Evolutionary conservation across 2,113 vertebrate genomes (phyloP), one percentile per base, ranked within the genome.

Genomic region (Gasterosteus aculeatus): DNA sequence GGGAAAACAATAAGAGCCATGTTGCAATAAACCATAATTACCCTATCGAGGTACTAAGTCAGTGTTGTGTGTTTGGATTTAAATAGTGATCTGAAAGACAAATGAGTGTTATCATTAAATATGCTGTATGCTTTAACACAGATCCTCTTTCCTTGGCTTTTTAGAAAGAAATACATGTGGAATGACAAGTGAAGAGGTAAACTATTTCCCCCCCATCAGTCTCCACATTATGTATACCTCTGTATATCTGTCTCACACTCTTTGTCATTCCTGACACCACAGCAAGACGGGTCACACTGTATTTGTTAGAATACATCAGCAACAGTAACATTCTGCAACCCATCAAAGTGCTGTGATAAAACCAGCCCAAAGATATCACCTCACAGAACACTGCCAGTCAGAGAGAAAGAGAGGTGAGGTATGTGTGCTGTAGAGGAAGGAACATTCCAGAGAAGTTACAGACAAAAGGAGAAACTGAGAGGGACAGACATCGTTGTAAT

Each of bases 401-500:
- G 73, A 85, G 56, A 72, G 47, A 57, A 18, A 62, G 56, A 59
- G 68, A 75, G 69, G 38, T 67, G 26, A 54, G n/a, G 42, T 79
- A 62, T 46, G 72, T 76, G 70, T 44, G 64, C 44, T 41, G 63
- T 35, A 68, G 68, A 47, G 78, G 72, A 62, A 75, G 73, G 77
- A 85, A 68, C 78, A 75, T 82, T 92, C 88, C 83, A 72, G 76
- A 77, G 82, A 78, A 84, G 79, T 73, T 62, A 88, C 57, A 88
- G 81, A 73, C 84, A 85, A 80, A 87, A 82, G 81, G 78, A 75
- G 82, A 86, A 71, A 77, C 53, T 61, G 76, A 80, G 78, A 59
- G 73, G 75, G 85, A 87, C 78, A 79, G 89, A 87, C 91, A 89
- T 92, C 89, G 90, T 87, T 90, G 91, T 90, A 90, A 93, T 89